Evolutionary conservation across 2,113 vertebrate species (phyloP).

Genomic region (Thamnophis sirtalis): DNA sequence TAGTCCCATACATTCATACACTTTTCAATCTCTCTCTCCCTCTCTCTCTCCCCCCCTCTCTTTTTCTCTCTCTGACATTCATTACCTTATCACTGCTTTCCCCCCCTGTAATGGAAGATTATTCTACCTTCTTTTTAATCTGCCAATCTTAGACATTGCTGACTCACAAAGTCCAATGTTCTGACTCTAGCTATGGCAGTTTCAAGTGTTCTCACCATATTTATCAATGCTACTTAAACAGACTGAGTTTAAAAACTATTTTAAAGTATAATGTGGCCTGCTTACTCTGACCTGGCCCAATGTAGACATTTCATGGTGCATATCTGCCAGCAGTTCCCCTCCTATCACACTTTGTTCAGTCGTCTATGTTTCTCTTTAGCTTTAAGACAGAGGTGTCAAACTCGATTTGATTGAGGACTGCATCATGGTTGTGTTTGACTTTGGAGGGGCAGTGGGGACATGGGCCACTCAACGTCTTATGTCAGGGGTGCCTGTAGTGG

Average conservation of each 20-base stretch:
- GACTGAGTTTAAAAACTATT: background rate
- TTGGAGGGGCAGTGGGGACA: too few relatives aligned
- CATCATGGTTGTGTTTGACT: too few relatives aligned
- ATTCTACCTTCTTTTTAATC: background rate
- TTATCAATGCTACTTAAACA: background rate
- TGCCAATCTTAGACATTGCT: background rate
- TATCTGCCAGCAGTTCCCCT: background rate
- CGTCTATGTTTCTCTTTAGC: background rate
- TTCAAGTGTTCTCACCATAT: background rate
- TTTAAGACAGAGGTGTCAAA: background rate
- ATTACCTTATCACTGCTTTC: background rate
- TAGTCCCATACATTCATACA: background rate
- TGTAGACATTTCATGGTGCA: background rate
- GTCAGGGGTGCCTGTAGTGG: too few relatives aligned
- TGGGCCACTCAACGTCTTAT: too few relatives aligned
- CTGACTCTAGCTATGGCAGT: rapidly evolving
- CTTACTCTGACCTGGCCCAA: background rate
- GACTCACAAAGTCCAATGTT: background rate
- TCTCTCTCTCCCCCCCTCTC: too few relatives aligned
- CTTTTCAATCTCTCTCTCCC: background rate
- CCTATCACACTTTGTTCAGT: background rate
- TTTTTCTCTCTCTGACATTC: background rate
- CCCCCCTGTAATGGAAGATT: background rate
- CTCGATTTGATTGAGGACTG: too few relatives aligned
- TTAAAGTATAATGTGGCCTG: conserved; percentile 11